Conservation (phyloP, 2,888 invertebrate species). For the Pasiphila rectangulata region DNA sequence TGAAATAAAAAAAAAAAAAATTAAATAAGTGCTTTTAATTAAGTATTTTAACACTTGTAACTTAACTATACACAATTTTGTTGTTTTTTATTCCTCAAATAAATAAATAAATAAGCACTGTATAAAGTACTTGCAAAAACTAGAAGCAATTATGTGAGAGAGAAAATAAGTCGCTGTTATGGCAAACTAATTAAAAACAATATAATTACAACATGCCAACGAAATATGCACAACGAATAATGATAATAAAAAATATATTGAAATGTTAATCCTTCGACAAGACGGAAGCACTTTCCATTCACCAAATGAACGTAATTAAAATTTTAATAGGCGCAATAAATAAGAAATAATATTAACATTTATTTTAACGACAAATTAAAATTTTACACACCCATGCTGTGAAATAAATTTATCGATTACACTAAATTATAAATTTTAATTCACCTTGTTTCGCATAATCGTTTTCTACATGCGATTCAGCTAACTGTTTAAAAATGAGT, state of each 20-base stretch:
- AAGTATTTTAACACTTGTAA: too few species aligned
- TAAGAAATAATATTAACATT: conserved; percentile 33
- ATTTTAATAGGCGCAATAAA: conserved; percentile 25
- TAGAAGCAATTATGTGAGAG: too few species aligned
- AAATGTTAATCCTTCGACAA: not conserved
- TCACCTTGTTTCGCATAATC: conserved; percentile 28
- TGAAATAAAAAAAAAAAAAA: too few species aligned
- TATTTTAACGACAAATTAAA: conserved; percentile 35
- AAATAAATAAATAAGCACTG: too few species aligned
- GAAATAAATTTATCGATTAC: conserved; percentile 39
- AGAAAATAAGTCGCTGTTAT: too few species aligned
- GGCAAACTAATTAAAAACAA: too few species aligned
- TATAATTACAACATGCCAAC: too few species aligned
- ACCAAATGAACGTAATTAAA: conserved; percentile 30
- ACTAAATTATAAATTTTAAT: conserved; percentile 37
- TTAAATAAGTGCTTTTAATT: too few species aligned
- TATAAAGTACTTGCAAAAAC: too few species aligned
- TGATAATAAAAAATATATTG: not conserved
- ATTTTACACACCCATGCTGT: conserved; percentile 33
- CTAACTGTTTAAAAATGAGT: conserved; percentile 28
- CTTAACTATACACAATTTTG: too few species aligned
- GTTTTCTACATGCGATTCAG: conserved; percentile 32
- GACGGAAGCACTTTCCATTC: not conserved
- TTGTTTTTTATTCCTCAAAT: too few species aligned
- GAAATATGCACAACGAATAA: too few species aligned